phyloP scores from a whole-genome alignment of 2,888 invertebrate genomes.

The Latrodectus elegans region DNA sequence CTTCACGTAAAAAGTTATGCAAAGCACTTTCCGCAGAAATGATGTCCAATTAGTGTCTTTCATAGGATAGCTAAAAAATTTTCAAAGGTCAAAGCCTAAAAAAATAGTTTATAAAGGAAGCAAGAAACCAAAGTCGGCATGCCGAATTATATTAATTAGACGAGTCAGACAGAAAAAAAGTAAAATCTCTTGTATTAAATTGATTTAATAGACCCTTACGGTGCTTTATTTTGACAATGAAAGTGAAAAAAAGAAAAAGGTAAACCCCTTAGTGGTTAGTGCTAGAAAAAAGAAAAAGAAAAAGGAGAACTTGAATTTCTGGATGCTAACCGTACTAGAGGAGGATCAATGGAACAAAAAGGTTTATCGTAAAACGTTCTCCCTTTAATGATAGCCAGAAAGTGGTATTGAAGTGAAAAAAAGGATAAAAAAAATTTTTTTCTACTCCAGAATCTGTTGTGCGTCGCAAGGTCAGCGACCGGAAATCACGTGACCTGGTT shows the following conservation, averaged over 20 bases:
- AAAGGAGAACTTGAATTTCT: not conserved
- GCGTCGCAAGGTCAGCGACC: constrained; percentile 58
- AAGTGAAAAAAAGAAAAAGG: not conserved
- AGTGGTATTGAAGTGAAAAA: constrained; percentile 28
- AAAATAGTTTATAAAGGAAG: not conserved
- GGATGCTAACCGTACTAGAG: constrained; percentile 9
- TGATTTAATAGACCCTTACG: constrained; percentile 31
- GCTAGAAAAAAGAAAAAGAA: not conserved
- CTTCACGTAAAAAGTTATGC: not conserved
- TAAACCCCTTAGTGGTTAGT: constrained; percentile 7
- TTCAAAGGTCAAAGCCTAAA: not conserved
- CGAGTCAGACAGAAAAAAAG: not conserved
- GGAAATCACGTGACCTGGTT: constrained; percentile 62
- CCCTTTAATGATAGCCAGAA: constrained; percentile 34
- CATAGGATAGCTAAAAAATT: not conserved
- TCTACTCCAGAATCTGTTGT: constrained; percentile 29
- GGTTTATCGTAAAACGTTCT: constrained; percentile 24
- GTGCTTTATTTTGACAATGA: constrained; percentile 22
- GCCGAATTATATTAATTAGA: not conserved
- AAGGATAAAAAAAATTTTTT: constrained; percentile 17
- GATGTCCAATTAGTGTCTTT: not conserved
- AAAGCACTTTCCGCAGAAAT: not conserved
- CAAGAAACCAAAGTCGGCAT: not conserved
- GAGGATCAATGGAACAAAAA: constrained; percentile 37
- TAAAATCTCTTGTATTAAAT: not conserved